Evolutionary conservation across 2,888 invertebrate genomes (phyloP), one percentile per base, ranked within the genome.

Genomic region (Aphidius colemani): DNA sequence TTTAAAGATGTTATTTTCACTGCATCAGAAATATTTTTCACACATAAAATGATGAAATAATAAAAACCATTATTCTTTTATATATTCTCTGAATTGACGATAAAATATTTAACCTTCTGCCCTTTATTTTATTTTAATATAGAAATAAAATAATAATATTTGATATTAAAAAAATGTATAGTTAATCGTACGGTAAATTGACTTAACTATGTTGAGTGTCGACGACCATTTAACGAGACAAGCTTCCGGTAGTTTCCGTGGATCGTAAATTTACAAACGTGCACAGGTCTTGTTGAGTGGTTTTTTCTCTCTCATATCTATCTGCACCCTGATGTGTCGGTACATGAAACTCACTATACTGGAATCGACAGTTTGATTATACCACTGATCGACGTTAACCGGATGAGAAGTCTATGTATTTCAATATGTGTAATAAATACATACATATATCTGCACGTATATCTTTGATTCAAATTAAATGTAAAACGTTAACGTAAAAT

Each of bases 371-470:
- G 65, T 61, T 65, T 65, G 65, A 65, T 61, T 65, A 65, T 65
- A 66, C 61, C 50, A 55, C 62, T 55, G 58, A 66, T 67, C 63
- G 66, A 66, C 64, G 66, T 66, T 66, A 55, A 69, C 66, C 53
- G 44, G 55, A 43, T 44, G 30, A 30, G 30, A 30, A 30, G 30
- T 30, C 3, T 30, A 30, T 30, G 30, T 30, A 30, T 30, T 30
- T 30, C 30, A 30, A 18, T 10, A 50, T 9, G 50, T 18, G 13
- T 18, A 50, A 50, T 13, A 18, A 50, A 50, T 50, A 50, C 50
- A 8, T 8, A 18, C 13, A 18, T 18, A 18, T 18, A 18, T 18
- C 13, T 18, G 18, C 9, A 8, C 7, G 10, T 18, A 18, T 18
- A 18, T 18, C 13, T 11, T 46, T n/a, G 46, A 46, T n/a, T 46